These are phyloP conservation scores for Saxicola maurus DNA, from an alignment of 2,797 vertebrate genomes.

Conservation along the genomic window DNA sequence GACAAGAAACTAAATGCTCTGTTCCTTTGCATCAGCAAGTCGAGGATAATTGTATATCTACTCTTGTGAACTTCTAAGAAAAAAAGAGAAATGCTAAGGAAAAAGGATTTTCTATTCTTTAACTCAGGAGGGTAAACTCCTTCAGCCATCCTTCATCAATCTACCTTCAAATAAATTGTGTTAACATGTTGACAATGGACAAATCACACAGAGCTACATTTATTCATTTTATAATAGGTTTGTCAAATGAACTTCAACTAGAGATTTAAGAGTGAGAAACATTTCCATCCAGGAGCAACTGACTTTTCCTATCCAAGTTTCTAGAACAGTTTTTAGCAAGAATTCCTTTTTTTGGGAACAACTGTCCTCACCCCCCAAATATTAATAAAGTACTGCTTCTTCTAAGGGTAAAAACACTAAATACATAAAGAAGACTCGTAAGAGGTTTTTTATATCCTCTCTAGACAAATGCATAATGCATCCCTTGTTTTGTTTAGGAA, in stretches of 20 bases:
- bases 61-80: slow-evolving; percentile 82
- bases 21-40: slow-evolving; percentile 97
- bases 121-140: slow-evolving; percentile 80
- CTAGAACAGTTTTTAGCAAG: slow-evolving; percentile 46
- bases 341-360: not conserved
- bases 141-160: slow-evolving; percentile 81
- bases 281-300: slow-evolving; percentile 70
- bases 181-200: slow-evolving; percentile 84
- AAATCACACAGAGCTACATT: slow-evolving; percentile 79
- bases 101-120: slow-evolving; percentile 82
- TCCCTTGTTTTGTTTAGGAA: slow-evolving; percentile 50
- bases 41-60: slow-evolving; percentile 91
- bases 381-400: slow-evolving; percentile 45
- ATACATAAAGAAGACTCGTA: slow-evolving; percentile 43
- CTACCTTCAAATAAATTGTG: slow-evolving; percentile 80
- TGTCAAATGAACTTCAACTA: slow-evolving; percentile 77
- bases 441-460: slow-evolving; percentile 57
- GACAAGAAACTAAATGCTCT: slow-evolving; percentile 99
- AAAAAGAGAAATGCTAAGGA: slow-evolving; percentile 71
- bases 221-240: slow-evolving; percentile 83
- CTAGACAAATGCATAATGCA: slow-evolving; percentile 51
- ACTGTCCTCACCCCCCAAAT: not conserved
- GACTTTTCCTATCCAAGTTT: slow-evolving; percentile 63
- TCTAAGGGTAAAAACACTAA: slow-evolving; percentile 33
- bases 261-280: slow-evolving; percentile 75